Evolutionary conservation across 2,797 vertebrate genomes (phyloP), one percentile per base, ranked within the genome.

Genomic region (Australoheros facetus): DNA sequence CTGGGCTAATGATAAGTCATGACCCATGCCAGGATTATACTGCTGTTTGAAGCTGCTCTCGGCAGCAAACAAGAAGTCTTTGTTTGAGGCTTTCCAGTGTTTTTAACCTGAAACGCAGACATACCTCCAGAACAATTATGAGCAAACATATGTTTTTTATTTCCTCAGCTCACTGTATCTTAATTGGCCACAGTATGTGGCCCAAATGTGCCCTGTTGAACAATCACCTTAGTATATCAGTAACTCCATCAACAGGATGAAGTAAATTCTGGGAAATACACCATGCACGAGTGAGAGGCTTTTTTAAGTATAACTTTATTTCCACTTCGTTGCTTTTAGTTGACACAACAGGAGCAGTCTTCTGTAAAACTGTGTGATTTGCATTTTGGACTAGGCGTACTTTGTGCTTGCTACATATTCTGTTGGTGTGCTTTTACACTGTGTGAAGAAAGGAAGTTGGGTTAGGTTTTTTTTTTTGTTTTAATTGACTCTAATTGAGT

Each of bases 11-110:
- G 82, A 53, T 89, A 84, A 93, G 34, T 90, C 90, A 75, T 72
- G 80, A 87, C 89, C 91, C 89, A 77, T 81, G 76, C 79, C 53
- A 71, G 85, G 90, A 94, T 94, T 89, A 87, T 48, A 19, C 81
- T 73, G 71, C 79, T 74, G 86, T 91, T 91, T 89, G 88, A 92
- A 91, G 91, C 88, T 71, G 85, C 74, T 87, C 66, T 75, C 26
- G 19, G 55, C 64, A 71, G 76, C 7, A 74, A 89, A 93, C 91
- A 93, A 86, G 30, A 76, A 79, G 51, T 76, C 84, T 81, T 91
- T 94, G 90, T 93, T 77, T 66, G 21, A 80, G 62, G 64, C 45
- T 85, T 81, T 86, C 23, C 66, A 28, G 56, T 42, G 6, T 58
- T 84, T 82, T 80, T 56, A 80, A 88, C 73, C 66, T 77, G 28